Base-by-base conservation (phyloP, 1,140 invertebrate species). In the Pseudomyrmex cubaensis region DNA sequence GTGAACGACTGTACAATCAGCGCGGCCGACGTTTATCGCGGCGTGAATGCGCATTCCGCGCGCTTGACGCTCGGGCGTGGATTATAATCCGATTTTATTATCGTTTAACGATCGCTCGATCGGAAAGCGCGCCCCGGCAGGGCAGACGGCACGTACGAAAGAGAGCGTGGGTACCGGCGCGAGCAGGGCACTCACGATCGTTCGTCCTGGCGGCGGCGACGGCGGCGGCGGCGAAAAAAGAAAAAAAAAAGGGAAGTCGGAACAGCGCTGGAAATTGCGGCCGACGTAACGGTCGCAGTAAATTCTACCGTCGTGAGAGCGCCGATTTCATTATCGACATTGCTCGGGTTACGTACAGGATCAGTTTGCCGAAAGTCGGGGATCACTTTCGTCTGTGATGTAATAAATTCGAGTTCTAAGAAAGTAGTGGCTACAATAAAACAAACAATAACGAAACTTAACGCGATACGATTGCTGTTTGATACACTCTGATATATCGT, bases 11-110 rank as follows among this genome's bases (percentile, higher is more conserved):
- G 78, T 56, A 82, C 78, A 75, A 82, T 82, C 78, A 64, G 78
- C 70, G 78, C 54, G 61, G 35, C 72, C 57, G 78, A 75, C 72
- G 56, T 82, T 82, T 82, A 82, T 82, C 78, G 78, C 70, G 78
- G 59, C 67, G 69, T 59, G 70, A 74, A 82, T 61, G 69, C 78
- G 25, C 72, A 20, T 74, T 62, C 57, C 57, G 50, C 20, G 50
- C 20, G 52, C 56, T 17, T 52, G 62, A 4, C 63, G 75, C 66
- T 35, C 35, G 35, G 54, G 44, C 15, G 54, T 17, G 69, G 70
- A 75, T 82, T 82, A 75, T 82, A 82, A 73, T 75, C 78, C 48
- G 48, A 82, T 82, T 82, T 82, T 82, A 82, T 82, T 75, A 54
- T 56, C 72, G 57, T 75, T 82, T 82, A 82, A 82, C 66, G 63